Evolutionary conservation across 2,888 invertebrate genomes (phyloP), one percentile per base, ranked within the genome.

Genomic region (Caradrina kadenii): DNA sequence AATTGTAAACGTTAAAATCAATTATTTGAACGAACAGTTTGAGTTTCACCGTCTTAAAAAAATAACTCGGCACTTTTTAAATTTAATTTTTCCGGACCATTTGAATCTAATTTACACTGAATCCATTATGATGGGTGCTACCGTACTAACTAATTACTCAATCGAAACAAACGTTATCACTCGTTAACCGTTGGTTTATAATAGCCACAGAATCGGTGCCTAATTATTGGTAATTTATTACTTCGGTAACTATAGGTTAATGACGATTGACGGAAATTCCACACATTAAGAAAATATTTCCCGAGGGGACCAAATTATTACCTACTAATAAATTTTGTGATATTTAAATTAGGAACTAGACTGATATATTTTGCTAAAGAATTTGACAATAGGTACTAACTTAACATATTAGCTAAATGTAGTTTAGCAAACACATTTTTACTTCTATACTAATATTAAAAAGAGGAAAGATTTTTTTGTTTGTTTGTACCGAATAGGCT

Each of bases 241-340:
- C n/a, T 49, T 54, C 19, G 10, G 8, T 63, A 52, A 1, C 26
- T 42, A 45, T 56, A 64, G 19, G 5, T 76, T 70, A 56, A 76
- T 60, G 35, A 54, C 48, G 22, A 58, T 31, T 8, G 17, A 49
- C 22, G 69, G 69, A 56, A 79, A 69, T 66, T 26, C 64, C 76
- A 39, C 35, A 45, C 22, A 72, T 62, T 69, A 74, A 31, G 11
- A 56, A 63, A 58, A 39, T 50, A 58, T 26, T 55, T 50, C 53
- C 15, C 11, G 3, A 17, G 10, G 15, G 13, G 10, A 39, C 39
- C 39, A 11, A 39, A 39, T 39, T 39, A 35, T 1, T 55, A 52
- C 56, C 56, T 68, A 42, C n/a, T 39, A 26, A 22, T 11, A 0
- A 62, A 35, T 72, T 53, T 5, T 7, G 35, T 15, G 11, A 5